Evolutionary conservation across 1,140 invertebrate species (phyloP), one percentile per base, ranked within the genome.

Genomic region (Lordiphosa mommai): DNA sequence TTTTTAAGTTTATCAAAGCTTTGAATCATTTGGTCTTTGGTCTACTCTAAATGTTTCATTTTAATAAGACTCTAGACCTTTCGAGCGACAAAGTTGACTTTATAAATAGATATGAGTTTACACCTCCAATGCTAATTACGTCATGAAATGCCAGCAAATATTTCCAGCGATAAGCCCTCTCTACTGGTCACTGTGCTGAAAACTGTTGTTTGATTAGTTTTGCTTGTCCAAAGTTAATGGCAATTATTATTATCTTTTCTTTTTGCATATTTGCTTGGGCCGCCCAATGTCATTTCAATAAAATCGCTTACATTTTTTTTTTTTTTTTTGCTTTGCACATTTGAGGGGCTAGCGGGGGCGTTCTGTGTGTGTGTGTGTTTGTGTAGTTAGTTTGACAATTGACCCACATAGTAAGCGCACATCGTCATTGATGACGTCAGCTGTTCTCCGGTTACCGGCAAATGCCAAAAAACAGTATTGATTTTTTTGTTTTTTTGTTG

Each of bases 251-350:
- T 64, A 30, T 59, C 56, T 61, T 48, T 68, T 38, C 70, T 67
- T 44, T 46, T 43, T 38, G 43, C 61, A 49, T 56, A 37, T 48
- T 65, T 38, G 23, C 41, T 27, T 27, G 2, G 57, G 49, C 53
- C 33, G n/a, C n/a, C 29, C 76, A 80, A 80, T 80, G 76, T 80
- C 76, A 80, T 80, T 76, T 80, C 73, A 80, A 84, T 82, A 77
- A 70, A 84, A 68, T 27, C 57, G 76, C 76, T 59, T 82, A 68
- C 61, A 76, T 80, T 76, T 80, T 65, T 56, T 70, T 61, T 33
- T 53, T 70, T 61, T 56, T 69, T 41, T 53, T 76, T 55, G 69
- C 65, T 82, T 76, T 58, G 77, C 67, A 44, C 61, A 69, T 73
- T 27, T 32, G 38, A 57, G 64, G 40, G 59, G 50, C 50, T 34